Percentiles rank a stretch among this genome's conserved stretches.
phyloP scores from a whole-genome alignment of 2,113 vertebrate genomes.

The Apodemus sylvaticus region DNA sequence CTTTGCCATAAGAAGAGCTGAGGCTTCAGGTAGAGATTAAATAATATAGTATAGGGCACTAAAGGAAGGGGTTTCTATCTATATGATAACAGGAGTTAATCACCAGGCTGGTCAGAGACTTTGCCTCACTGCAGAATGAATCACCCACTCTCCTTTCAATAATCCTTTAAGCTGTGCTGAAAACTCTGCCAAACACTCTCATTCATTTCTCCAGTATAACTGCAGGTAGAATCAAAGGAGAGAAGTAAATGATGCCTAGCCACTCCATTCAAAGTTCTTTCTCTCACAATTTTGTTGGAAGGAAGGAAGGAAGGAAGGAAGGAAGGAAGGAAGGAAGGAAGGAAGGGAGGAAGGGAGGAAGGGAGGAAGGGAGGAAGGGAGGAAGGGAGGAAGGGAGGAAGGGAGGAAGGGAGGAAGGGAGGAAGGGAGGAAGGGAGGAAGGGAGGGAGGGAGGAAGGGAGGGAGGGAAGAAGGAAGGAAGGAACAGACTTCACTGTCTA shows the following conservation, averaged over 20 bases:
- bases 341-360: too few relatives aligned
- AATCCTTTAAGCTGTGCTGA: background rate
- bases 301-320: background rate
- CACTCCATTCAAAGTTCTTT: background rate
- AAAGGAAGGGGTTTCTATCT: background rate
- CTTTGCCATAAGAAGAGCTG: background rate
- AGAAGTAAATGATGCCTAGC: background rate
- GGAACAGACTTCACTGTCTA: background rate
- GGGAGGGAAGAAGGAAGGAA: too few relatives aligned
- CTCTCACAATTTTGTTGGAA: background rate
- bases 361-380: too few relatives aligned
- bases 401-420: too few relatives aligned
- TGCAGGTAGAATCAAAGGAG: background rate
- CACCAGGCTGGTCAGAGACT: background rate
- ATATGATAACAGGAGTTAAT: too few relatives aligned
- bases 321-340: rapidly evolving
- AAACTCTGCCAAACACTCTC: background rate
- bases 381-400: background rate
- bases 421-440: too few relatives aligned
- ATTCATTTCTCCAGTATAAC: background rate
- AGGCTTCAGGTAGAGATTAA: background rate
- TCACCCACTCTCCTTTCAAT: background rate
- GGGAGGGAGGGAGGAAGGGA: background rate
- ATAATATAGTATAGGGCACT: background rate
- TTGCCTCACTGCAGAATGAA: too few relatives aligned